Evolutionary conservation across 53 echinoderm and acorn worm genomes (phyloP).

Genomic region (Zoroaster sp.): DNA sequence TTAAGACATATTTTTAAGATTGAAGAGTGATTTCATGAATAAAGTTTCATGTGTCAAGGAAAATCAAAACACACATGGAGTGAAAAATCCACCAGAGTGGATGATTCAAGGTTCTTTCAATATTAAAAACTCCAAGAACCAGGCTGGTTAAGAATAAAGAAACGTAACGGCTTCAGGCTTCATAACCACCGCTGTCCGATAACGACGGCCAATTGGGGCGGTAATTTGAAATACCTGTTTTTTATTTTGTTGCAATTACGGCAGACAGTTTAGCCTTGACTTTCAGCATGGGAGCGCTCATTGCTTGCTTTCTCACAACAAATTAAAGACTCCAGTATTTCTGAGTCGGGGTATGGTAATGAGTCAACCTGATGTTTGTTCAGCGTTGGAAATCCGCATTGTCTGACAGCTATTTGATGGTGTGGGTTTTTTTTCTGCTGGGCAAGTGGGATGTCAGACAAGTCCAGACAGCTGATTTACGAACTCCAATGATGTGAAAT

Average conservation of each 20-base stretch:
- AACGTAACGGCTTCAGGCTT: background rate
- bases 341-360: conserved; percentile 1
- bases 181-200: conserved; percentile 12
- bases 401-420: conserved; percentile 33
- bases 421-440: background rate
- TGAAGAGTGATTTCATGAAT: no score
- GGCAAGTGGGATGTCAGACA: background rate
- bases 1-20: no score
- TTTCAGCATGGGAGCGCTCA: conserved; percentile 48
- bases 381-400: conserved; percentile 8
- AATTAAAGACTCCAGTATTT: conserved; percentile 20
- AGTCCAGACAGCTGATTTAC: background rate
- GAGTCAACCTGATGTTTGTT: conserved; percentile 26
- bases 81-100: background rate
- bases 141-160: background rate
- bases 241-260: conserved; percentile 52
- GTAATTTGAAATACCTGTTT: conserved; percentile 55
- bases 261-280: conserved; percentile 50
- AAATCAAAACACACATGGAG: background rate
- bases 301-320: conserved; percentile 55
- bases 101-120: background rate
- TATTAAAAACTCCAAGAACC: background rate
- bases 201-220: conserved; percentile 3
- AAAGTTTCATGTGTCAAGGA: background rate
- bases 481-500: background rate